phyloP scores from a whole-genome alignment of 2,113 vertebrate genomes.

The Mugil cephalus region DNA sequence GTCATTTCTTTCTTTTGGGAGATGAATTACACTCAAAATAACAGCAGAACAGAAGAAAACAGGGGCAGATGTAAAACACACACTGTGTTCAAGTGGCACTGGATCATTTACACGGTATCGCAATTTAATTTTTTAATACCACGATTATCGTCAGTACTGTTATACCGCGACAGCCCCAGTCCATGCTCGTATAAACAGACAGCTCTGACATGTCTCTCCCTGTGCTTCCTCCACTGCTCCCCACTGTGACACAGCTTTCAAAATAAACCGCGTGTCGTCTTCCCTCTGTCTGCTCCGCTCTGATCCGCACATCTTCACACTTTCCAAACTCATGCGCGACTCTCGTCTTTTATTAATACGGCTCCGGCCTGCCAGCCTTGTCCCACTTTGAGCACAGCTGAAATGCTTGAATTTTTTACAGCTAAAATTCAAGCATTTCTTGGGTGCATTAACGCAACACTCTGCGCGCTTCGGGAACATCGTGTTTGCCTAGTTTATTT shows the following conservation, averaged over 20 bases:
- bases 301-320: neutral
- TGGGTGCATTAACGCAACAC: neutral
- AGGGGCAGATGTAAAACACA: too few relatives aligned
- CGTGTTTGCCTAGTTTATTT: neutral
- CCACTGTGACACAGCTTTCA: slow-evolving; percentile 52
- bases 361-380: neutral
- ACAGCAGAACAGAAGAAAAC: too few relatives aligned
- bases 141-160: too few relatives aligned
- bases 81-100: too few relatives aligned
- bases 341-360: neutral
- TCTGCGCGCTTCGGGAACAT: neutral
- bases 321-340: slow-evolving; percentile 6
- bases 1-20: too few relatives aligned
- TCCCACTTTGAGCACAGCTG: slow-evolving; percentile 3
- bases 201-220: slow-evolving; percentile 32
- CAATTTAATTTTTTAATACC: too few relatives aligned
- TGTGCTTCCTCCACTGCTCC: slow-evolving; percentile 38
- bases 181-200: neutral
- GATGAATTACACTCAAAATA: too few relatives aligned
- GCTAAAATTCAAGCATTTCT: neutral
- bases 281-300: slow-evolving; percentile 39
- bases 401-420: too few relatives aligned
- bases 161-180: too few relatives aligned
- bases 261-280: slow-evolving; percentile 67
- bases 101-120: too few relatives aligned